Conservation (phyloP, 2,888 invertebrate species). For the Macaria notata region DNA sequence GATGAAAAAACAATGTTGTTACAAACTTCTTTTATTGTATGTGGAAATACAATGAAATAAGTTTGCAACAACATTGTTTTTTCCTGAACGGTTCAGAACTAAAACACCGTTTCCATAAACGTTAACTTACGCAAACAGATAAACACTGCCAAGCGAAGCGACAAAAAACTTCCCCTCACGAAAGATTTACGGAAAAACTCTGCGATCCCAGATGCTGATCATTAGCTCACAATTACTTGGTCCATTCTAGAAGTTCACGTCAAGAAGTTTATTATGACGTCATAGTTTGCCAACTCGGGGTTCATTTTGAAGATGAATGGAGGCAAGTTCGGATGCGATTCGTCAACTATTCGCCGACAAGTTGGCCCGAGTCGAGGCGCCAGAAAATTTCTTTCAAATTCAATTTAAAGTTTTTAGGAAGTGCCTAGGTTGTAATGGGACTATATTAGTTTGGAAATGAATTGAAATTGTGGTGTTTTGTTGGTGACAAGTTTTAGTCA, state of each 20-base stretch:
- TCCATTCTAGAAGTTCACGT: constrained; percentile 15
- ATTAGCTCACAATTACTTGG: constrained; percentile 53
- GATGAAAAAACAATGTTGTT: too few species aligned
- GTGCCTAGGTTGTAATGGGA: neutral
- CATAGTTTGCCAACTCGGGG: constrained; percentile 15
- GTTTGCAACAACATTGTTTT: too few species aligned
- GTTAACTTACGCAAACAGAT: constrained; percentile 14
- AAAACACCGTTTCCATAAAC: too few species aligned
- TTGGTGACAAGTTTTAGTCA: too few species aligned
- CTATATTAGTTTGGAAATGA: neutral
- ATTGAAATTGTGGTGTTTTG: too few species aligned
- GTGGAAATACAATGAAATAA: too few species aligned
- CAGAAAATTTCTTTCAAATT: constrained; percentile 15
- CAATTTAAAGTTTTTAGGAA: constrained; percentile 19
- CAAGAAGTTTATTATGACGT: constrained; percentile 13
- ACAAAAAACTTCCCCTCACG: constrained; percentile 27
- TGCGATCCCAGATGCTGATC: constrained; percentile 38
- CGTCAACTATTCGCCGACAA: constrained; percentile 38
- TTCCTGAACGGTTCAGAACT: too few species aligned
- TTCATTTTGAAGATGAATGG: constrained; percentile 50
- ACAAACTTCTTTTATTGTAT: too few species aligned
- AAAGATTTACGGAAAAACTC: constrained; percentile 34
- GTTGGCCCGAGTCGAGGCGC: constrained; percentile 15
- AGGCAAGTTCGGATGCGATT: constrained; percentile 41
- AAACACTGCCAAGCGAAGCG: constrained; percentile 13